A percentile compares a stretch with the other conserved stretches of the same genome.
Evolutionary conservation across 2,888 invertebrate species (phyloP).

Genomic region (Cataglyphis rosenhaueri): DNA sequence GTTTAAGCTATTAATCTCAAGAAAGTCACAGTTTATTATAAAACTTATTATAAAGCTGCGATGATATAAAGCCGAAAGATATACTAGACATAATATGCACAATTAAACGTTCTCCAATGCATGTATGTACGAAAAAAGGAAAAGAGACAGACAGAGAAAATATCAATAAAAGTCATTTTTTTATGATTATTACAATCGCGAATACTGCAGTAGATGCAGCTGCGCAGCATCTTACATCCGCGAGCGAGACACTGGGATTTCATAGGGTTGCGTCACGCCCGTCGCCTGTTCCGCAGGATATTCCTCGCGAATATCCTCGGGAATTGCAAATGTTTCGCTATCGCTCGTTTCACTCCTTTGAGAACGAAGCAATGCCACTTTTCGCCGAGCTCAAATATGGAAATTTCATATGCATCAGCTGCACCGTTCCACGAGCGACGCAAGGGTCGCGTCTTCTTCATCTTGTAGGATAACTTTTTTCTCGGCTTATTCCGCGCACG

Average conservation of each 20-base stretch:
- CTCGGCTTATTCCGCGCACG: slow-evolving; percentile 41
- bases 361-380: slow-evolving; percentile 72
- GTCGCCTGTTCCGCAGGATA: slow-evolving; percentile 56
- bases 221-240: slow-evolving; percentile 56
- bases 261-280: slow-evolving; percentile 62
- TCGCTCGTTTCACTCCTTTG: slow-evolving; percentile 37
- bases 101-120: slow-evolving; percentile 13
- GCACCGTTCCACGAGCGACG: slow-evolving; percentile 54
- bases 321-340: slow-evolving; percentile 81
- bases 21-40: not conserved
- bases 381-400: slow-evolving; percentile 77
- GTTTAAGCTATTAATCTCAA: not conserved
- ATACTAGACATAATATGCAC: not conserved
- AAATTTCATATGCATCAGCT: slow-evolving; percentile 80
- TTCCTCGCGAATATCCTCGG: slow-evolving; percentile 67
- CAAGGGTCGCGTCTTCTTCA: slow-evolving; percentile 49
- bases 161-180: slow-evolving; percentile 1
- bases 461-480: slow-evolving; percentile 61
- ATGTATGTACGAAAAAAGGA: not conserved
- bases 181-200: slow-evolving; percentile 62
- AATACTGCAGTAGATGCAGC: slow-evolving; percentile 54
- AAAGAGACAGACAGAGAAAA: slow-evolving; percentile 1
- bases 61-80: not conserved
- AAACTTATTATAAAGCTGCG: not conserved
- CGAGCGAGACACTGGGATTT: slow-evolving; percentile 62